These are phyloP conservation scores for Hesperia comma DNA, from an alignment of 2,888 invertebrate genomes.

Conservation along the genomic window DNA sequence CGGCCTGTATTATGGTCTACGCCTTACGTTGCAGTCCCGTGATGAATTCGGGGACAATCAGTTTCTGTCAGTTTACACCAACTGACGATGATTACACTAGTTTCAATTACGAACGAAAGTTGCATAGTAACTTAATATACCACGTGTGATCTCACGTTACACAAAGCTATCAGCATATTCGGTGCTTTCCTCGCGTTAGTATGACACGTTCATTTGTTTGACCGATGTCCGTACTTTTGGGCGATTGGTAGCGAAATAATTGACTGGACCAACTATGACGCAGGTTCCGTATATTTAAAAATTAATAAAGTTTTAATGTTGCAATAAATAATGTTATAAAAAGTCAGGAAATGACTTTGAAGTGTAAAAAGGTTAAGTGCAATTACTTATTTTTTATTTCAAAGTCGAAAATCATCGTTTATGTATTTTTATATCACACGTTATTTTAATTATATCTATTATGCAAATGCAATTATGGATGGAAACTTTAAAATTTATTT, in stretches of 20 bases:
- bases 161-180: slow-evolving; percentile 46
- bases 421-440: background rate
- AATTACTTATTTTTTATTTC: background rate
- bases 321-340: background rate
- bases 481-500: too few relatives aligned
- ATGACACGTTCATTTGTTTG: slow-evolving; percentile 53
- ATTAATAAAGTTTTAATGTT: background rate
- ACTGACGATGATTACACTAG: slow-evolving; percentile 30
- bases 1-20: background rate
- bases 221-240: slow-evolving; percentile 40
- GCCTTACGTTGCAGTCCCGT: background rate
- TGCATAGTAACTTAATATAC: slow-evolving; percentile 33
- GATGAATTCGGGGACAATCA: slow-evolving; percentile 18
- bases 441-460: too few relatives aligned
- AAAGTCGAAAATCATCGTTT: background rate
- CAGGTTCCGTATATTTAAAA: background rate
- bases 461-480: too few relatives aligned
- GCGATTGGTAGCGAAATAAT: slow-evolving; percentile 40
- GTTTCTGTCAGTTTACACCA: slow-evolving; percentile 16
- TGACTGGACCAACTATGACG: background rate
- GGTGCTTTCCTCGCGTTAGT: slow-evolving; percentile 53
- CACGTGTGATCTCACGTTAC: slow-evolving; percentile 33
- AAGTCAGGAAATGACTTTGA: background rate
- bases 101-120: slow-evolving; percentile 38
- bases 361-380: background rate